phyloP scores from a whole-genome alignment of 1,140 invertebrate species.

The Prorops nasuta region DNA sequence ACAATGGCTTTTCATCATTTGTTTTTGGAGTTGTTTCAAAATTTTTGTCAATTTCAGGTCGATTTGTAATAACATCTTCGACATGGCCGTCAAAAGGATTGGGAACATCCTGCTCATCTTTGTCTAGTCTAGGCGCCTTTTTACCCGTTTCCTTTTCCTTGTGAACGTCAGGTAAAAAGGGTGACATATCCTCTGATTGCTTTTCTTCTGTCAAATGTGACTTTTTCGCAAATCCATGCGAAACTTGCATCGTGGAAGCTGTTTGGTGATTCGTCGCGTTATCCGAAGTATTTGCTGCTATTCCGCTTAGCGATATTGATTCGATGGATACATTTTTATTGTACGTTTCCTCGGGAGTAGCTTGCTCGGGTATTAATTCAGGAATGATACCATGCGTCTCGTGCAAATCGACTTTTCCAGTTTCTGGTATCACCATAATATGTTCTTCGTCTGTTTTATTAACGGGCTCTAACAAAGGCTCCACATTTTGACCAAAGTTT shows the following conservation, averaged over 20 bases:
- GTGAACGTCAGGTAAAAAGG: slow-evolving; percentile 61
- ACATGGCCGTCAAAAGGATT: slow-evolving; percentile 48
- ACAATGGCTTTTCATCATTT: slow-evolving; percentile 20
- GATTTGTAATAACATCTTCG: slow-evolving; percentile 36
- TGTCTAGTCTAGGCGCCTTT: slow-evolving; percentile 48
- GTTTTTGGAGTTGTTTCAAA: not conserved
- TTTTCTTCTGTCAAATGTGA: slow-evolving; percentile 27
- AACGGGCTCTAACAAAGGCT: slow-evolving; percentile 31
- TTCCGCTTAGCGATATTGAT: no score
- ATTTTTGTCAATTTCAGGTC: slow-evolving; percentile 4
- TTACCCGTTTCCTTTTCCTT: slow-evolving; percentile 37
- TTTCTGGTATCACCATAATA: slow-evolving; percentile 29
- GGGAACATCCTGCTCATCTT: slow-evolving; percentile 46
- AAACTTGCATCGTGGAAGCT: not conserved
- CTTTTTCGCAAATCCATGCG: slow-evolving; percentile 10
- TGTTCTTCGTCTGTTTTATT: slow-evolving; percentile 21
- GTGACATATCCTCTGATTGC: slow-evolving; percentile 59
- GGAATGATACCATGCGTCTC: slow-evolving; percentile 40
- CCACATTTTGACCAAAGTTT: slow-evolving; percentile 39
- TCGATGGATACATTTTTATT: not conserved
- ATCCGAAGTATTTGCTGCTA: no score
- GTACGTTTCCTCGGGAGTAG: not conserved
- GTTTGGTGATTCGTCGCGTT: not conserved
- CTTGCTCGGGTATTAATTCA: slow-evolving; percentile 38
- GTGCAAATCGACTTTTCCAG: slow-evolving; percentile 18